Evolutionary conservation across 2,888 invertebrate genomes (phyloP), one percentile per base, ranked within the genome.

Genomic region (Cistogaster globosa): DNA sequence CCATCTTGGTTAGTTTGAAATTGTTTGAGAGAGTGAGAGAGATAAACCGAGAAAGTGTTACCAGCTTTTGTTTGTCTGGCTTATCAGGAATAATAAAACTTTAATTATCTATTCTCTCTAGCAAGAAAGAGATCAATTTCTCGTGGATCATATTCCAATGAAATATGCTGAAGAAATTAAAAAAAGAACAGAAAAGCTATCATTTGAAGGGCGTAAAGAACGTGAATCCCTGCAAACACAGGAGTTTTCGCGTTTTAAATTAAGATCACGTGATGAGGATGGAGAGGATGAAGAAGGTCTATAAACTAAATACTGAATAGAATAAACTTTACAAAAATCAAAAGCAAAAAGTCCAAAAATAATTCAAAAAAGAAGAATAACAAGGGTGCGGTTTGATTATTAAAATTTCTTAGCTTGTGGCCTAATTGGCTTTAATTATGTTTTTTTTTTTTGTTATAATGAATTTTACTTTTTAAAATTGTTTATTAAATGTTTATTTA

Each of bases 61-160:
- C n/a, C n/a, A 6, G 12, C 42, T 1, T 42, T 42, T 12, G 42
- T 4, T 42, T 42, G 42, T 42, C 42, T 42, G 1, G 7, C 7
- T 42, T 42, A 12, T 42, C 7, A 42, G 42, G 2, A 12, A 12
- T 42, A 42, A 18, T 18, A 51, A 53, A 20, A 18, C 9, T 2
- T 18, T 18, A 9, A 7, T 60, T 26, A 32, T 42, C 26, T 48
- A 36, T 45, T 48, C 6, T 53, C 58, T 32, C 6, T 45, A 88
- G 88, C 83, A 84, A 48, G 84, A 87, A 69, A 87, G 76, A 81
- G 85, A 88, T 71, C 57, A 63, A 16, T 87, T 86, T 63, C 22
- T 88, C 18, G 53, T 88, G 87, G 88, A 87, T 62, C 84, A 83
- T n/a, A 87, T 88, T 68, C 88, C 88, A 18, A 76, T 88, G 86